Percentiles rank a stretch among this genome's conserved stretches.
phyloP scores from a whole-genome alignment of 2,113 vertebrate genomes.

The Antechinus flavipes region DNA sequence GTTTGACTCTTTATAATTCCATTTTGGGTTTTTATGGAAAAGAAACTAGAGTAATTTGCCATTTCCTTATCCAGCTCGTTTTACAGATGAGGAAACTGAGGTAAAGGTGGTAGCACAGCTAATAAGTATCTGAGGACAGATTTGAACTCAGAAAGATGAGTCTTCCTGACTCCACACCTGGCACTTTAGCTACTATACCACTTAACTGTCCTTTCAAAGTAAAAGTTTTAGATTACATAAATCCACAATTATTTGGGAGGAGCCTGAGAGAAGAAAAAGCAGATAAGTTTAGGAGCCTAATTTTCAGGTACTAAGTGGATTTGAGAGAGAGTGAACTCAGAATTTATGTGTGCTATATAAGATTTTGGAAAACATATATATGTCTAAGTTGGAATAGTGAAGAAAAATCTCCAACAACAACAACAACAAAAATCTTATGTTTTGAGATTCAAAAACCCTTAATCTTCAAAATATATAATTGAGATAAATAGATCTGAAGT shows the following conservation, averaged over 20 bases:
- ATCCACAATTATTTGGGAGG: background rate
- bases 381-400: background rate
- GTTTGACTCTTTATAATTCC: background rate
- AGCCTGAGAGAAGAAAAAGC: background rate
- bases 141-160: background rate
- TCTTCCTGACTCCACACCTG: background rate
- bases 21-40: background rate
- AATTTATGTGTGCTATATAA: background rate
- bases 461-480: constrained; percentile 10
- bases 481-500: constrained; percentile 1
- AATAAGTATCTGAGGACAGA: background rate
- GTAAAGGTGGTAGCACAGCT: background rate
- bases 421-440: background rate
- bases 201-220: background rate
- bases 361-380: background rate
- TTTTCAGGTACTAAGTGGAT: background rate
- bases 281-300: background rate
- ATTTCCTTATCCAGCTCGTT: background rate
- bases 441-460: background rate
- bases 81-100: background rate
- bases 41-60: background rate
- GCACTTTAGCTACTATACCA: background rate
- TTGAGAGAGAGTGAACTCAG: background rate
- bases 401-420: background rate
- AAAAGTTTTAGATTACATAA: background rate